Percentiles rank a stretch among this genome's conserved stretches.
Conservation (phyloP, 1,140 invertebrate species). For the Caerostris extrusa region DNA sequence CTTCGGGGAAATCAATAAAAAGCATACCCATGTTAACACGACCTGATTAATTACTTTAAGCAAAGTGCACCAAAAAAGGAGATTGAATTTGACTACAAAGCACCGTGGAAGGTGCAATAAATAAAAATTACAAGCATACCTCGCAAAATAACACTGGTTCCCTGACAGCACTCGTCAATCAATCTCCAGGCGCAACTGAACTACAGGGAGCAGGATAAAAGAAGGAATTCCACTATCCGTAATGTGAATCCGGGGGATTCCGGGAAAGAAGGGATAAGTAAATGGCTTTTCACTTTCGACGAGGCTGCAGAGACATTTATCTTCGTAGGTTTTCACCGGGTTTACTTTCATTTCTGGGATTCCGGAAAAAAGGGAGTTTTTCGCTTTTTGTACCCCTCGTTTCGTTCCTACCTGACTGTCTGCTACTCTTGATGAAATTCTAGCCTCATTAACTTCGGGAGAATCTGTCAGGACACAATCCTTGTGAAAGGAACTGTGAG, state of each 20-base stretch:
- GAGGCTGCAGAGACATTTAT: constrained; percentile 55
- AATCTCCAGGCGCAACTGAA: constrained; percentile 14
- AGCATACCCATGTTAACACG: constrained; percentile 2
- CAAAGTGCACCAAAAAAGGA: not conserved
- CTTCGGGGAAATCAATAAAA: not conserved
- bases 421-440: not conserved
- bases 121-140: constrained; percentile 38
- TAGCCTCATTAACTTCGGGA: too few relatives aligned
- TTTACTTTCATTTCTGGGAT: constrained; percentile 5
- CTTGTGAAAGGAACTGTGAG: too few relatives aligned
- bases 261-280: constrained; percentile 58
- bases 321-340: constrained; percentile 32
- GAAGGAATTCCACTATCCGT: constrained; percentile 62
- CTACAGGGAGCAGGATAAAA: not conserved
- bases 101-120: not conserved
- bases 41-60: constrained; percentile 26
- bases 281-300: constrained; percentile 66
- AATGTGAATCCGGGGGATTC: constrained; percentile 60
- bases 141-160: constrained; percentile 58
- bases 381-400: not conserved
- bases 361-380: not conserved
- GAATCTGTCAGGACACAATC: too few relatives aligned
- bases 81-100: not conserved
- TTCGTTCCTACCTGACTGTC: not conserved
- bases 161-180: constrained; percentile 39